Percentiles rank a stretch among this genome's conserved stretches.
These are phyloP conservation scores for Peromyscus eremicus DNA, from an alignment of 2,797 vertebrate species.

Conservation along the genomic window DNA sequence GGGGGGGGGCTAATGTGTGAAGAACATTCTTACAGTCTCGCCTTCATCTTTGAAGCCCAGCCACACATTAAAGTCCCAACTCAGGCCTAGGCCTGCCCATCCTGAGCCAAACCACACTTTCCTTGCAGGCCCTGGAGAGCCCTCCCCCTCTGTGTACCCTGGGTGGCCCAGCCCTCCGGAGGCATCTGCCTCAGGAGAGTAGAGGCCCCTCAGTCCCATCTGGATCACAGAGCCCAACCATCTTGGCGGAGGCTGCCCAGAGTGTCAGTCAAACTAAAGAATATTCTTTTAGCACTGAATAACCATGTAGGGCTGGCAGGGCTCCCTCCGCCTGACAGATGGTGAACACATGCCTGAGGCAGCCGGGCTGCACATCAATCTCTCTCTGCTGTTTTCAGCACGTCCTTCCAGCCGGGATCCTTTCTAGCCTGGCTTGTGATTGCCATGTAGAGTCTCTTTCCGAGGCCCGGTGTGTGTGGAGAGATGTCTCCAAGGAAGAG, in stretches of 20 bases:
- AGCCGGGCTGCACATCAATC: slow-evolving; percentile 81
- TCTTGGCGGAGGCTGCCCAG: slow-evolving; percentile 82
- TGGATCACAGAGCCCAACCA: slow-evolving; percentile 85
- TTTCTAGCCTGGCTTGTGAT: slow-evolving; percentile 43
- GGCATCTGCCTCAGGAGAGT: slow-evolving; percentile 79
- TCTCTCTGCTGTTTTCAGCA: slow-evolving; percentile 85
- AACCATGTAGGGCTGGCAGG: slow-evolving; percentile 84
- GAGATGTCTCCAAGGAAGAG: slow-evolving; percentile 13
- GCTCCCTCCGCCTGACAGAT: slow-evolving; percentile 85
- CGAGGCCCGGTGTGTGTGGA: neutral
- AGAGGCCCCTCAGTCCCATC: slow-evolving; percentile 79
- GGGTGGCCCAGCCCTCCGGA: slow-evolving; percentile 86
- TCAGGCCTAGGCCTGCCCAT: slow-evolving; percentile 78
- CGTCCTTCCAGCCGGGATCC: slow-evolving; percentile 76
- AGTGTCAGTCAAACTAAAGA: slow-evolving; percentile 87
- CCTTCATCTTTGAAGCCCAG: slow-evolving; percentile 79
- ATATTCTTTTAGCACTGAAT: slow-evolving; percentile 87
- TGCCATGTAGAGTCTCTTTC: slow-evolving; percentile 45
- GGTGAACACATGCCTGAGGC: slow-evolving; percentile 86
- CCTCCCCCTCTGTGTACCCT: slow-evolving; percentile 15
- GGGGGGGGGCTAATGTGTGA: slow-evolving; percentile 23
- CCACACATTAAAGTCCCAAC: slow-evolving; percentile 76
- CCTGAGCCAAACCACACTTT: slow-evolving; percentile 78
- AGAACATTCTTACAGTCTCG: slow-evolving; percentile 68
- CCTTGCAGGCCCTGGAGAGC: slow-evolving; percentile 72